Conservation (phyloP, 2,797 vertebrate species). For the Lagodon rhomboides region DNA sequence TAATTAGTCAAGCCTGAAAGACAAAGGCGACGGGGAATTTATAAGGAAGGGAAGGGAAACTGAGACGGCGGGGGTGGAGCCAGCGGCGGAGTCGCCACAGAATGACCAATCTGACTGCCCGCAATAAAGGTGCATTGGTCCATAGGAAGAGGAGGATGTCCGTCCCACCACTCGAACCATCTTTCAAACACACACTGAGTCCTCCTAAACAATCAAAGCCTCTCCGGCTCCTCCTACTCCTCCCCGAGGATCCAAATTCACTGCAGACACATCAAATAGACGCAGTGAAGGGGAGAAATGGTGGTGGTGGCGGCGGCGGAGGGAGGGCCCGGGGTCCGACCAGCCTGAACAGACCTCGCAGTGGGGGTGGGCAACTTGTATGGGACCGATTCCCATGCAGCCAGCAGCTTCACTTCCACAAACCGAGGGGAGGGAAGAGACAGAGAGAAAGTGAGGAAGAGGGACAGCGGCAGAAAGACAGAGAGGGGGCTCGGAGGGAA, state of each 20-base stretch:
- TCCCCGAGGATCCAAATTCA: constrained; percentile 72
- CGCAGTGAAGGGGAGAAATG: constrained; percentile 78
- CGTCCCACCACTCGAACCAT: constrained; percentile 76
- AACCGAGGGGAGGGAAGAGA: constrained; percentile 71
- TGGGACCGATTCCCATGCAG: constrained; percentile 83
- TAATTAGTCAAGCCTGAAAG: constrained; percentile 90
- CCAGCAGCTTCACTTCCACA: constrained; percentile 78
- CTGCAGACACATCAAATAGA: constrained; percentile 86
- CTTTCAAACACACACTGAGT: constrained; percentile 77
- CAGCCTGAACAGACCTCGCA: constrained; percentile 81
- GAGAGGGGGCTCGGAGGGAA: constrained; percentile 71
- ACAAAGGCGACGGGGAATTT: constrained; percentile 85
- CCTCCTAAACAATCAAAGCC: constrained; percentile 84
- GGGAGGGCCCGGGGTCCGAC: constrained; percentile 58
- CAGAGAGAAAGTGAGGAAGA: constrained; percentile 73
- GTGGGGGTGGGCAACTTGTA: constrained; percentile 81
- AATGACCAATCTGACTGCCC: constrained; percentile 76
- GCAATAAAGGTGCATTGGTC: constrained; percentile 76
- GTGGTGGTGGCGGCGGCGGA: constrained; percentile 41
- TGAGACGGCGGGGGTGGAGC: constrained; percentile 77
- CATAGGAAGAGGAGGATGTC: constrained; percentile 79
- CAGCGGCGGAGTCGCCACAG: constrained; percentile 53
- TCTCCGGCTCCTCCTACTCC: constrained; percentile 65
- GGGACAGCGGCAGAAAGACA: constrained; percentile 73
- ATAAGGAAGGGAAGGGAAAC: constrained; percentile 77